phyloP scores from a whole-genome alignment of 2,113 vertebrate genomes.

The Petroica traversi region DNA sequence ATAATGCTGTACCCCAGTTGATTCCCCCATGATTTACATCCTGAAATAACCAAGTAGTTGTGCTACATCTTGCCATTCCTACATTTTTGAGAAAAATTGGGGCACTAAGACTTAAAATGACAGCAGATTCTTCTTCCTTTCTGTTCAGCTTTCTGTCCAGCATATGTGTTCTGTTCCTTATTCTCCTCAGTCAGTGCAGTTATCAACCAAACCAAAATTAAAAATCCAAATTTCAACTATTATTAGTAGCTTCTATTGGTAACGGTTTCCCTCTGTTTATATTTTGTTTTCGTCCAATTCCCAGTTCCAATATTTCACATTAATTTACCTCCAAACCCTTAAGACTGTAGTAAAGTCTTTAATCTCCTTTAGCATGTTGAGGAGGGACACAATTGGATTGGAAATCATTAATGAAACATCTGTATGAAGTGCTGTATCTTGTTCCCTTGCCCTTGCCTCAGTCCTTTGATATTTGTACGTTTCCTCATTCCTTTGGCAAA shows the following conservation, averaged over 20 bases:
- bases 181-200: background rate
- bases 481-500: background rate
- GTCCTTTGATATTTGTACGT: background rate
- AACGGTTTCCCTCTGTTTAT: background rate
- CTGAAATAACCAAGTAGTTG: background rate
- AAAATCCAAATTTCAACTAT: background rate
- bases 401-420: constrained; percentile 16
- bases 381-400: background rate
- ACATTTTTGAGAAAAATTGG: background rate
- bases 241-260: background rate
- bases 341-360: constrained; percentile 25
- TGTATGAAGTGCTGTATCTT: background rate
- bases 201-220: background rate
- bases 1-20: background rate
- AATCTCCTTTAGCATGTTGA: constrained; percentile 3
- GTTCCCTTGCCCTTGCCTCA: background rate
- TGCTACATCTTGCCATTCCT: background rate
- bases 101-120: background rate
- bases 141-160: background rate
- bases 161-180: background rate
- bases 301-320: background rate
- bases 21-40: background rate
- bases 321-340: constrained; percentile 27
- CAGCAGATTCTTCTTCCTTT: background rate
- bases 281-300: background rate